phyloP scores from a whole-genome alignment of 2,888 invertebrate species.

The Balanococcus diminutus region DNA sequence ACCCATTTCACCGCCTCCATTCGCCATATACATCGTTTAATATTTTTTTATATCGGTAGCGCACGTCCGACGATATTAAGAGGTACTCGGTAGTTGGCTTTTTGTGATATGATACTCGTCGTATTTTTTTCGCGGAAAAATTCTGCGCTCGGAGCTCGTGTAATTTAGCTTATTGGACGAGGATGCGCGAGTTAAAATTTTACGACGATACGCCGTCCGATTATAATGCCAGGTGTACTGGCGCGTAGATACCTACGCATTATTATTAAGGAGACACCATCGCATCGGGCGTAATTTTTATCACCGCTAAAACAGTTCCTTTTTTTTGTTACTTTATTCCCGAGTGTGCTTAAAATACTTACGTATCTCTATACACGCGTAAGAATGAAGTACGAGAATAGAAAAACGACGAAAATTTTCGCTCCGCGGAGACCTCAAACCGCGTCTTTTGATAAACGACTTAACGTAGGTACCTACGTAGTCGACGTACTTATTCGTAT shows the following conservation, averaged over 20 bases:
- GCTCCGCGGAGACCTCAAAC: background rate
- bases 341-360: background rate
- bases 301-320: background rate
- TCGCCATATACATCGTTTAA: background rate
- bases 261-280: background rate
- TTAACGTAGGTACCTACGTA: no score
- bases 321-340: background rate
- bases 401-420: background rate
- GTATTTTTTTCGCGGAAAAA: background rate
- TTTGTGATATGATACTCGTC: no score
- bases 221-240: background rate
- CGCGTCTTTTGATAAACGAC: background rate
- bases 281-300: background rate
- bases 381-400: no score
- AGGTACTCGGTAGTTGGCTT: background rate
- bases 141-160: background rate
- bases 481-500: no score
- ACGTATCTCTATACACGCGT: background rate
- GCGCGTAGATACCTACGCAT: background rate
- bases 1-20: background rate
- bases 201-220: constrained; percentile 3
- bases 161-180: background rate
- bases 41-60: background rate
- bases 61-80: background rate
- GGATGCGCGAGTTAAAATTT: background rate